phyloP scores from a whole-genome alignment of 2,888 invertebrate genomes.

The Toxonevra muliebris region DNA sequence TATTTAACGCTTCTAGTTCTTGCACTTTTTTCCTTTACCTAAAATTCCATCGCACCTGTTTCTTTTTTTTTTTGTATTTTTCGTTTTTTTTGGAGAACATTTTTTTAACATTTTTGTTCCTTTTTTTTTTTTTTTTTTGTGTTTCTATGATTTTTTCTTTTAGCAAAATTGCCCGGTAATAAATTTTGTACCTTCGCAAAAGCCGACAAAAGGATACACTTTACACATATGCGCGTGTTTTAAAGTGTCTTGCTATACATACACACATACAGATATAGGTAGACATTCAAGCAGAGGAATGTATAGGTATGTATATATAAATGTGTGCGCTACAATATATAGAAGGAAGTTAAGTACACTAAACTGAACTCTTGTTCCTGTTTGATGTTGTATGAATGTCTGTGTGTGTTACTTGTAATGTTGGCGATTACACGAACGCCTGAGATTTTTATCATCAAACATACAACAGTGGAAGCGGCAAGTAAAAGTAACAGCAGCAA shows the following conservation, averaged over 20 bases:
- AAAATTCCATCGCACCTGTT: not conserved
- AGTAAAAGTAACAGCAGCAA: slow-evolving; percentile 15
- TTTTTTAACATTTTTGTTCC: not conserved
- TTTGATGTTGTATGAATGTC: slow-evolving; percentile 29
- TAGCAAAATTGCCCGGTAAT: slow-evolving; percentile 57
- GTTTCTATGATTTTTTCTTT: not conserved
- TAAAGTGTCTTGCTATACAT: slow-evolving; percentile 27
- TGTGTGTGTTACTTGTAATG: slow-evolving; percentile 35
- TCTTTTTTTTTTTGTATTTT: slow-evolving; percentile 34
- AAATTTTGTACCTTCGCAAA: slow-evolving; percentile 54
- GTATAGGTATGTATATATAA: not conserved
- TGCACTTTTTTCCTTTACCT: too few relatives aligned
- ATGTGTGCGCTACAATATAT: not conserved
- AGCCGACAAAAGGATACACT: slow-evolving; percentile 59
- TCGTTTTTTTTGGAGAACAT: slow-evolving; percentile 41
- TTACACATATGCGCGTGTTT: slow-evolving; percentile 49
- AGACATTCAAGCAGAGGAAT: too few relatives aligned
- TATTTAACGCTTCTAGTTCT: not conserved
- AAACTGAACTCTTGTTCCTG: slow-evolving; percentile 57
- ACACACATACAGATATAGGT: not conserved
- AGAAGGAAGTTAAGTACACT: slow-evolving; percentile 55
- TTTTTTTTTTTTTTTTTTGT: slow-evolving; percentile 32
- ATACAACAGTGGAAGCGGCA: slow-evolving; percentile 12
- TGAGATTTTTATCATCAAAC: slow-evolving; percentile 39
- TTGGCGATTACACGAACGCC: slow-evolving; percentile 37